phyloP scores from a whole-genome alignment of 2,113 vertebrate species.

The Mormyrus lacerda region DNA sequence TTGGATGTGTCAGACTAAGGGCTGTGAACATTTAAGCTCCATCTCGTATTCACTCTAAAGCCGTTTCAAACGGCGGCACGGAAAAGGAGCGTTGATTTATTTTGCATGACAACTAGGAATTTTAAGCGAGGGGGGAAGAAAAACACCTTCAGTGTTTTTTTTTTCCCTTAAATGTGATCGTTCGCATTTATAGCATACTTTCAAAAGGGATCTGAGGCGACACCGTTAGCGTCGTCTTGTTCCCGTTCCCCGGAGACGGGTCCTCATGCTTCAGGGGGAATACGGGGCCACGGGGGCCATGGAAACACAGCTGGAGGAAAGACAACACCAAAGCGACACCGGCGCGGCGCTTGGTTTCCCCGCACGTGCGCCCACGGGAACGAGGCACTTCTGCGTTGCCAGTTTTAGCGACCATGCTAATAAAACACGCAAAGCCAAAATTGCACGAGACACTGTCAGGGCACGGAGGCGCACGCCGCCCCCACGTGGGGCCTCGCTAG shows the following conservation, averaged over 20 bases:
- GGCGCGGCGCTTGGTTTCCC: background rate
- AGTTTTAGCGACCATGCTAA: background rate
- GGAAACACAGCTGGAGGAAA: background rate
- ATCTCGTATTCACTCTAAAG: conserved; percentile 64
- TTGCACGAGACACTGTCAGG: background rate
- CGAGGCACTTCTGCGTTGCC: background rate
- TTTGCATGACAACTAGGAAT: conserved; percentile 73
- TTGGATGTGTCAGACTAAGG: conserved; percentile 61
- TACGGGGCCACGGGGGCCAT: background rate
- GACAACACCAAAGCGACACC: background rate
- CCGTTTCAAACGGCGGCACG: conserved; percentile 50
- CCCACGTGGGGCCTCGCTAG: background rate
- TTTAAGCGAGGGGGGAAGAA: conserved; percentile 55
- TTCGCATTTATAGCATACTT: conserved; percentile 44
- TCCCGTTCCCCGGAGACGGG: conserved; percentile 6
- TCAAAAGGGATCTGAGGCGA: conserved; percentile 38
- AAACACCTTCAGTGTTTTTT: conserved; percentile 40
- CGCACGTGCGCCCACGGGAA: background rate
- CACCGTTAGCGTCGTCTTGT: background rate
- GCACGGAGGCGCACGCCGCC: background rate
- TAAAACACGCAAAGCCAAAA: background rate
- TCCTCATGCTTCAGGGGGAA: background rate
- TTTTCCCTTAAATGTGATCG: conserved; percentile 51
- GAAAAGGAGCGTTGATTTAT: conserved; percentile 61
- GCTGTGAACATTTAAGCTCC: conserved; percentile 65